A percentile compares a stretch with the other conserved stretches of the same genome.
phyloP scores from a whole-genome alignment of 2,797 vertebrate genomes.

The Halcyon smyrnensis region DNA sequence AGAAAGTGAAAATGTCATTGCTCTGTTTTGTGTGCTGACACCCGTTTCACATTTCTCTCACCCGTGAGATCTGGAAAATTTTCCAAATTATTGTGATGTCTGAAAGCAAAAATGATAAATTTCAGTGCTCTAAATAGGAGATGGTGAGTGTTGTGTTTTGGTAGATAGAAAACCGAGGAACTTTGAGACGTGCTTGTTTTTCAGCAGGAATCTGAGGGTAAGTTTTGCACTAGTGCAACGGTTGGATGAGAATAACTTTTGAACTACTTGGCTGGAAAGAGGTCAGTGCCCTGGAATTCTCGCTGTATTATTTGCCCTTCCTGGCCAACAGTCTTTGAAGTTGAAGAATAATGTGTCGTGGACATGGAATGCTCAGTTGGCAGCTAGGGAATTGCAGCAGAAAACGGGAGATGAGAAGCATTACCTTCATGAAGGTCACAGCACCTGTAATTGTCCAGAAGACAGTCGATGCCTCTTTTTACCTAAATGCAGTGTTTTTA shows the following conservation, averaged over 20 bases:
- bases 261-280: background rate
- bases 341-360: background rate
- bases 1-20: background rate
- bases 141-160: background rate
- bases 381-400: background rate
- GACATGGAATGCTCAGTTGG: background rate
- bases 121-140: background rate
- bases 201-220: background rate
- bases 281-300: background rate
- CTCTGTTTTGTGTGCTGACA: background rate
- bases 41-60: background rate
- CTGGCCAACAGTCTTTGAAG: background rate
- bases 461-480: background rate
- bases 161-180: background rate
- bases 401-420: background rate
- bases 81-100: background rate
- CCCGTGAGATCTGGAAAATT: background rate
- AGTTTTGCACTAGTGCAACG: background rate
- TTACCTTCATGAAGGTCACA: background rate
- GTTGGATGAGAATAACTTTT: background rate
- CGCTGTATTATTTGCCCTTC: background rate
- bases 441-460: background rate
- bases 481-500: background rate
- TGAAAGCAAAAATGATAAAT: background rate
- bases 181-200: background rate